Base-by-base conservation (phyloP, 2,888 invertebrate genomes). In the Luffia ferchaultella region DNA sequence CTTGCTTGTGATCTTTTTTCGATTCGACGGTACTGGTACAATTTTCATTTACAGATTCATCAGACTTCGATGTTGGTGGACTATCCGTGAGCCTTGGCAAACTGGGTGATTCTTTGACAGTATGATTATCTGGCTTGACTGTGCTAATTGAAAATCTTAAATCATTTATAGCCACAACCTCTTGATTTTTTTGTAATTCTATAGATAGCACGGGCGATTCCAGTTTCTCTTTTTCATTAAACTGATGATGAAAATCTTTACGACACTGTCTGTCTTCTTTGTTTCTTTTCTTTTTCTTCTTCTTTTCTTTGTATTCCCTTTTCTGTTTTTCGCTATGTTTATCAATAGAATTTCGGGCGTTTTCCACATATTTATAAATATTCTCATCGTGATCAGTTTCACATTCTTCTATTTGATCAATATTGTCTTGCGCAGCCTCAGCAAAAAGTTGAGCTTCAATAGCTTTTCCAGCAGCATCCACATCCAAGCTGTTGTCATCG, bases 271-370 rank as follows among this genome's bases (percentile, higher is more conserved):
- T 87, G 54, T 93, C 93, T 61, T 93, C 93, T 67, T 90, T 92
- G 50, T 89, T 92, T 64, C 90, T 92, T 69, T 93, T 94, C 60
- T 93, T 89, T 69, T 93, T 94, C 75, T 94, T 94, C 72, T 92
- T 93, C 73, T 91, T 93, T 59, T 93, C 93, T 64, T 90, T 91
- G 49, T 82, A 80, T 57, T 91, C 88, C 57, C 71, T 86, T 82
- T 60, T 85, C 65, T 49, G 42, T 1, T 42, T 18, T 1, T 49
- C 49, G 16, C 12, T 43, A 20, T 45, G 46, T 42, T 60, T 12
- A 59, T 20, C 2, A 76, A 65, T 1, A 77, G 70, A 56, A 18
- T 42, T 20, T 43, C 52, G 51, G 43, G 59, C 53, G 49, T 61
- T 87, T 57, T 89, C 87, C 3, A 86, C 85, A 60, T 88, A 89